Evolutionary conservation across 2,113 vertebrate genomes (phyloP).

Genomic region (Alethe diademata): DNA sequence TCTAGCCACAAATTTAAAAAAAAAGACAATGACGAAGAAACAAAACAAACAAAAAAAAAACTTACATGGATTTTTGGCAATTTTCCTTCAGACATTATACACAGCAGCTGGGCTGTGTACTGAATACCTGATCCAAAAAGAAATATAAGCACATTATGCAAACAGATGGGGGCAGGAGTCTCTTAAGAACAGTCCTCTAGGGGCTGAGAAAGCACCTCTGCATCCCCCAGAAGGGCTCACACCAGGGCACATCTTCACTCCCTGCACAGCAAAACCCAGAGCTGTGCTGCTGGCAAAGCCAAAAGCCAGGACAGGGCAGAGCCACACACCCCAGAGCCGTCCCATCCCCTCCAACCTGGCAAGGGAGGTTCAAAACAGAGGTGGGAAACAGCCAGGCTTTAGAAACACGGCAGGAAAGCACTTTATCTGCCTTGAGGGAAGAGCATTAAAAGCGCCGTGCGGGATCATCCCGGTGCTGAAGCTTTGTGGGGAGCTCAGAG

Average conservation of each 20-base stretch:
- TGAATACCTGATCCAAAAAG: slow-evolving; percentile 61
- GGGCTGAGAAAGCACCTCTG: slow-evolving; percentile 16
- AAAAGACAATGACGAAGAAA: not conserved
- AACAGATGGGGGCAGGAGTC: slow-evolving; percentile 4
- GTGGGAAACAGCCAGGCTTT: not conserved
- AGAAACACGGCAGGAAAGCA: not conserved
- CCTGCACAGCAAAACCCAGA: not conserved
- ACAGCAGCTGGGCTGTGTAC: slow-evolving; percentile 57
- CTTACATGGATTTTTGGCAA: slow-evolving; percentile 62
- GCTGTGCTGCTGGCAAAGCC: not conserved
- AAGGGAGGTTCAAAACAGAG: slow-evolving; percentile 7
- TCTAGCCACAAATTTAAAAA: not conserved
- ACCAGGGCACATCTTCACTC: not conserved
- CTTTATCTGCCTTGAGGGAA: not conserved
- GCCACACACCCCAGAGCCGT: not conserved
- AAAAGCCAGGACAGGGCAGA: not conserved
- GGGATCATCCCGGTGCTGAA: not conserved
- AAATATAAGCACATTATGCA: slow-evolving; percentile 53
- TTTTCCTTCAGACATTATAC: slow-evolving; percentile 67
- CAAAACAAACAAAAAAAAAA: not conserved
- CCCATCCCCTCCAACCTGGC: not conserved
- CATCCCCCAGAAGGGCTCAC: not conserved
- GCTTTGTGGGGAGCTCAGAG: not conserved
- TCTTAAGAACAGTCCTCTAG: not conserved
- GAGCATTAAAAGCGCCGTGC: not conserved